Percentiles rank a stretch among this genome's conserved stretches.
These are phyloP conservation scores for Rhabdomys dilectus DNA, from an alignment of 2,113 vertebrate genomes.

Conservation along the genomic window DNA sequence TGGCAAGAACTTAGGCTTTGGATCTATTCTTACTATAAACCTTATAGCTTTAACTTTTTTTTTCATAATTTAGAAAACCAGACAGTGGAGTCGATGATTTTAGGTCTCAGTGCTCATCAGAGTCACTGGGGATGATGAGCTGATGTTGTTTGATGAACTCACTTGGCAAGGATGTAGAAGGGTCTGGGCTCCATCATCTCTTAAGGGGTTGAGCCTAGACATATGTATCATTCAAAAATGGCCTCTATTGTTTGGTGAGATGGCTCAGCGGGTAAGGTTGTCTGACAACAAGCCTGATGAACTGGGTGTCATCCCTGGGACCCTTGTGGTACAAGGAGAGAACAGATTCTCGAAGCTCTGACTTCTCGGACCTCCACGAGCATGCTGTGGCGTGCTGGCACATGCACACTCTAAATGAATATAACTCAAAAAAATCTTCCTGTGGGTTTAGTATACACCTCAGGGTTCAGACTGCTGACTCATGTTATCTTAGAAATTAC, in stretches of 20 bases:
- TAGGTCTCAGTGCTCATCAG: background rate
- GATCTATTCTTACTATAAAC: constrained; percentile 31
- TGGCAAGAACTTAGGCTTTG: background rate
- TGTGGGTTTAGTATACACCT: background rate
- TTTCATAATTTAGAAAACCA: background rate
- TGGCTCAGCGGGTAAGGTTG: background rate
- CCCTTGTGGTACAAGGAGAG: no score
- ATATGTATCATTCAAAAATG: background rate
- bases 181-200: background rate
- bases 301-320: background rate
- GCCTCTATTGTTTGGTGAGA: no score
- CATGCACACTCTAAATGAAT: background rate
- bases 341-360: background rate
- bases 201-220: background rate
- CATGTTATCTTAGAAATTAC: background rate
- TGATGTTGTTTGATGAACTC: background rate
- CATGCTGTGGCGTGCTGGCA: background rate
- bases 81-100: background rate
- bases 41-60: constrained; percentile 16
- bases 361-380: background rate
- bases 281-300: background rate
- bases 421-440: no score
- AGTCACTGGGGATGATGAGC: background rate
- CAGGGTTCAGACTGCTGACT: background rate
- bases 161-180: background rate